A percentile compares a stretch with the other conserved stretches of the same genome.
phyloP scores from a whole-genome alignment of 2,797 vertebrate genomes.

The Poecile montanus region DNA sequence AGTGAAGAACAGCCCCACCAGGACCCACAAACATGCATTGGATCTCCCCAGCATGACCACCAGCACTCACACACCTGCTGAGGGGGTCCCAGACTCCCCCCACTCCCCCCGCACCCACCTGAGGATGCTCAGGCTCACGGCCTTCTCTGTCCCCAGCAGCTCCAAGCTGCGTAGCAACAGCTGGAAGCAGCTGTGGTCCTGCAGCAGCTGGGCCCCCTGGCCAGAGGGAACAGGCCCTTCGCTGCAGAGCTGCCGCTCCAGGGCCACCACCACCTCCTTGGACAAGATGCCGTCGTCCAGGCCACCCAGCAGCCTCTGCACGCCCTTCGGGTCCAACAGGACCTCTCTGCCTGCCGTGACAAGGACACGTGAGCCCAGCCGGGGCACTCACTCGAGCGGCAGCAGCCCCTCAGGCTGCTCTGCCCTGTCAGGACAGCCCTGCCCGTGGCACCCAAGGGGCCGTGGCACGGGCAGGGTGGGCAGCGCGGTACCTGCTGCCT shows the following conservation, averaged over 20 bases:
- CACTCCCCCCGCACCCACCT: slow-evolving; percentile 67
- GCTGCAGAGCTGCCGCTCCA: slow-evolving; percentile 86
- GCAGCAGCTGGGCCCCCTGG: slow-evolving; percentile 77
- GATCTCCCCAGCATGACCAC: fast-evolving
- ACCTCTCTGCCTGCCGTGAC: neutral
- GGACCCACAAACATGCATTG: fast-evolving
- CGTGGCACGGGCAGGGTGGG: fast-evolving
- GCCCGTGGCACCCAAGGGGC: fast-evolving
- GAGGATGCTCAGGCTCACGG: slow-evolving; percentile 82
- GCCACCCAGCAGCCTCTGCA: slow-evolving; percentile 77
- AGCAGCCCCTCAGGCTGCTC: neutral
- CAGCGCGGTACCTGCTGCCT: neutral
- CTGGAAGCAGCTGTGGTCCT: slow-evolving; percentile 82
- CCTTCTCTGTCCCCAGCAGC: slow-evolving; percentile 83
- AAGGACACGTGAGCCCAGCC: neutral
- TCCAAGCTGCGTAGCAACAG: slow-evolving; percentile 86
- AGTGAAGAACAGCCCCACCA: neutral
- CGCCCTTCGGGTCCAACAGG: neutral
- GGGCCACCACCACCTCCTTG: slow-evolving; percentile 86
- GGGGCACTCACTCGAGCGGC: fast-evolving
- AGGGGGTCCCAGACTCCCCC: neutral
- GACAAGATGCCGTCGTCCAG: slow-evolving; percentile 79
- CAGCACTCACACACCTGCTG: neutral
- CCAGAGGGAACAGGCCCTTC: slow-evolving; percentile 68
- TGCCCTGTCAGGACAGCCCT: neutral